These are phyloP conservation scores for Hyperopisus bebe DNA, from an alignment of 2,113 vertebrate species.

Conservation along the genomic window DNA sequence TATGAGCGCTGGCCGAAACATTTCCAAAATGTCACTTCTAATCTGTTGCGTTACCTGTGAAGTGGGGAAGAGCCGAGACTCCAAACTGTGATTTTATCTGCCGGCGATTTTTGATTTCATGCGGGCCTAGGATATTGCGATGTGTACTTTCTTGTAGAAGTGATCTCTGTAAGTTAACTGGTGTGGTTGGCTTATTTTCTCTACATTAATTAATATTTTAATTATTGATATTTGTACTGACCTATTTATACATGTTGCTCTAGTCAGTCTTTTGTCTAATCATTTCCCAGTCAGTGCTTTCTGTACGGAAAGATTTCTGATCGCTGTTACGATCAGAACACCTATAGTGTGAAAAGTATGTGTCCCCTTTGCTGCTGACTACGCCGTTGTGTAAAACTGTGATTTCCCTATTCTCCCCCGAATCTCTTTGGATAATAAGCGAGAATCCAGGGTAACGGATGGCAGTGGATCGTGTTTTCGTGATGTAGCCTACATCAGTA, in stretches of 20 bases:
- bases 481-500: background rate
- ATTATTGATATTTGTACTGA: background rate
- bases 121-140: background rate
- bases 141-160: background rate
- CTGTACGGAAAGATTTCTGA: background rate
- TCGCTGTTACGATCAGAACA: background rate
- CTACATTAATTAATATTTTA: background rate
- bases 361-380: background rate
- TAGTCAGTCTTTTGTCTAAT: background rate
- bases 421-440: background rate
- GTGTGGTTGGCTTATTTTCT: background rate
- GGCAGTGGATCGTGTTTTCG: background rate
- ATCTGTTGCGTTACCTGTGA: conserved; percentile 15
- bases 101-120: background rate
- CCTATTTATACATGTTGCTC: background rate
- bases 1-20: background rate
- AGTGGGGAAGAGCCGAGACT: background rate
- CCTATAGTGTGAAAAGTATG: background rate
- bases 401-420: background rate
- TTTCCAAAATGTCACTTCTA: background rate
- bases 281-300: background rate
- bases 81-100: background rate
- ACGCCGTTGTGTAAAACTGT: background rate
- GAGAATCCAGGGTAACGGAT: background rate
- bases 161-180: background rate